A percentile compares a stretch with the other conserved stretches of the same genome.
These are phyloP conservation scores for Drosophila meridiana DNA, from an alignment of 2,888 invertebrate species.

Conservation along the genomic window DNA sequence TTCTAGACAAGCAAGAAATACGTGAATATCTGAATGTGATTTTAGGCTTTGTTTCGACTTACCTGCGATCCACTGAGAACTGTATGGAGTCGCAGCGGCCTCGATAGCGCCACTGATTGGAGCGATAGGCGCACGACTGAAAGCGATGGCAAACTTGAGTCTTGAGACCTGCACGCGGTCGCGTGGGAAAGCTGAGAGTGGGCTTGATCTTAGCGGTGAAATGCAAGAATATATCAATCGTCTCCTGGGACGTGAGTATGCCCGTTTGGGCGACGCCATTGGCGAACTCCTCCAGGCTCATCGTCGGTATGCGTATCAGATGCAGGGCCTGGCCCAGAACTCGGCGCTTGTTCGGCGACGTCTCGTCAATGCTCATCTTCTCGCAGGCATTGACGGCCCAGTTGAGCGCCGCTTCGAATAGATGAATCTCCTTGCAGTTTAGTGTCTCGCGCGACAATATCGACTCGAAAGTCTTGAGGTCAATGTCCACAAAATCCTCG, in stretches of 20 bases:
- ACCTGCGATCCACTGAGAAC: constrained; percentile 95
- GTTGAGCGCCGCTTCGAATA: constrained; percentile 95
- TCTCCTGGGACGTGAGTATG: constrained; percentile 95
- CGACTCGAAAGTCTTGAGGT: constrained; percentile 95
- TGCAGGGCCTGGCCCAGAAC: constrained; percentile 92
- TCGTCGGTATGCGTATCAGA: constrained; percentile 96
- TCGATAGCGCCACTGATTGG: constrained; percentile 98
- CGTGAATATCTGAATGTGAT: no score
- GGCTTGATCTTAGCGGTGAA: constrained; percentile 97
- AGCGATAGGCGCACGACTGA: constrained; percentile 97
- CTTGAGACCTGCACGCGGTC: constrained; percentile 93
- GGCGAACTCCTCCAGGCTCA: constrained; percentile 97
- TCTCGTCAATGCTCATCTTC: constrained; percentile 92
- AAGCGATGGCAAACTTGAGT: constrained; percentile 98
- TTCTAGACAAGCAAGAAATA: constrained; percentile 85
- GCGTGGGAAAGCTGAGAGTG: constrained; percentile 91
- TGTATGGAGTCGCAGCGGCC: constrained; percentile 98
- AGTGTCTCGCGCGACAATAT: constrained; percentile 96
- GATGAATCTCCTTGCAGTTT: constrained; percentile 96
- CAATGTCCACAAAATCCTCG: constrained; percentile 98
- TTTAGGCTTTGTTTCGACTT: not conserved
- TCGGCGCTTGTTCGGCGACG: constrained; percentile 91
- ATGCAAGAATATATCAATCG: constrained; percentile 97
- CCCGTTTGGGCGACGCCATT: constrained; percentile 97
- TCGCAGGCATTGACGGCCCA: constrained; percentile 97